Conservation (phyloP, 2,113 vertebrate genomes). For the Dermatemys mawii region DNA sequence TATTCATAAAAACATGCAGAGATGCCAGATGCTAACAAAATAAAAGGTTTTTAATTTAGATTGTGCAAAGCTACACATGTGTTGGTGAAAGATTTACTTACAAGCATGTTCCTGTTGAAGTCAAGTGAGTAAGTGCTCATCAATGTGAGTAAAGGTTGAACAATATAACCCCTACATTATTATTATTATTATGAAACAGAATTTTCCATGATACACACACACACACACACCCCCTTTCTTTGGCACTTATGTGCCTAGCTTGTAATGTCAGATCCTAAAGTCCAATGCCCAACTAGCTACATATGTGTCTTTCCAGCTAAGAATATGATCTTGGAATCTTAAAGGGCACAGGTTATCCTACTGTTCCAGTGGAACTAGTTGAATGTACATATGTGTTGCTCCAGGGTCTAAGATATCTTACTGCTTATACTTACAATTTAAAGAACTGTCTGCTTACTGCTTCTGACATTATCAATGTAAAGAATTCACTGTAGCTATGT, state of each 20-base stretch:
- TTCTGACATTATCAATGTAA: neutral
- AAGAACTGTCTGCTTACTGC: neutral
- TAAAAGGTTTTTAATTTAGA: conserved; percentile 43
- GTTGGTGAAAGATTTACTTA: neutral
- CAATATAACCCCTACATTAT: neutral
- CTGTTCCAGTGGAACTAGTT: neutral
- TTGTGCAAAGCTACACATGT: neutral
- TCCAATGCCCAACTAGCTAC: neutral
- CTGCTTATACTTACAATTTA: neutral
- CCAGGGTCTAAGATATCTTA: neutral
- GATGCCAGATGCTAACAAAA: conserved; percentile 35
- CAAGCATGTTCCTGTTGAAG: neutral
- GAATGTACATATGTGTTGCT: neutral
- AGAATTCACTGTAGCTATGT: neutral
- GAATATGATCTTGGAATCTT: neutral
- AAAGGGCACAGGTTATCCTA: neutral
- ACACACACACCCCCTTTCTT: neutral
- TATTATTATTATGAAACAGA: neutral
- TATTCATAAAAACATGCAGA: conserved; percentile 71
- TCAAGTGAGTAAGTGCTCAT: neutral
- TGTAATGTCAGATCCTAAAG: neutral
- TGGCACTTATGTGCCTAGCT: neutral
- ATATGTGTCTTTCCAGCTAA: neutral
- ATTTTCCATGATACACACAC: neutral
- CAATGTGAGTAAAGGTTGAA: conserved; percentile 3